Evolutionary conservation across 2,113 vertebrate genomes (phyloP).

Genomic region (Scomber japonicus): DNA sequence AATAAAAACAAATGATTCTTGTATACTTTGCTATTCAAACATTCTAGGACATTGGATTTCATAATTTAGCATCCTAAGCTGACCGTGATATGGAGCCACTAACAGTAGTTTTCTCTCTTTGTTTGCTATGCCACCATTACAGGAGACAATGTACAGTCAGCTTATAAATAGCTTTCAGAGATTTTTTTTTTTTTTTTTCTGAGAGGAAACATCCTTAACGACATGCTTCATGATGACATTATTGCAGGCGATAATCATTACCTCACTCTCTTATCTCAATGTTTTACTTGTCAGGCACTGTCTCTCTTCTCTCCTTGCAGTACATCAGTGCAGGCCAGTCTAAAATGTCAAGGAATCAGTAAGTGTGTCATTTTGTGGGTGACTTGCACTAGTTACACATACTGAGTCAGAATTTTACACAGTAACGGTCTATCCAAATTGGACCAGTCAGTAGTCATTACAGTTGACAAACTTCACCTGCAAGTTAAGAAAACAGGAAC

Average conservation of each 20-base stretch:
- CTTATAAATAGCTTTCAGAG: neutral
- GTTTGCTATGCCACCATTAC: neutral
- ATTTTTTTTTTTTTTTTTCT: neutral
- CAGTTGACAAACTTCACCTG: neutral
- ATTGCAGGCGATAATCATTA: slow-evolving; percentile 31
- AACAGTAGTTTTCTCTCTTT: neutral
- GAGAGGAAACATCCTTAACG: neutral
- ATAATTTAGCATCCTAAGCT: neutral
- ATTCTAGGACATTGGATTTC: neutral
- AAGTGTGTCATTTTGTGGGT: neutral
- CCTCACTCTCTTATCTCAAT: slow-evolving; percentile 10
- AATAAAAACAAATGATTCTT: no score
- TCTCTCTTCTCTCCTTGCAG: neutral
- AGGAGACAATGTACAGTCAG: neutral
- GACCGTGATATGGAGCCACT: neutral
- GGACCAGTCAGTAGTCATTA: neutral
- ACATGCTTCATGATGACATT: slow-evolving; percentile 17
- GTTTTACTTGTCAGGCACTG: neutral
- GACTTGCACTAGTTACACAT: neutral
- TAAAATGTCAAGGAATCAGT: neutral
- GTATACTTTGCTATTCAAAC: no score
- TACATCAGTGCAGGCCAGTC: neutral
- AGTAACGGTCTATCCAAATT: neutral
- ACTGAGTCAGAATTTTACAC: neutral
- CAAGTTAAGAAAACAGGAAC: neutral